Conservation (phyloP, 2,113 vertebrate genomes). For the Bufo gargarizans region DNA sequence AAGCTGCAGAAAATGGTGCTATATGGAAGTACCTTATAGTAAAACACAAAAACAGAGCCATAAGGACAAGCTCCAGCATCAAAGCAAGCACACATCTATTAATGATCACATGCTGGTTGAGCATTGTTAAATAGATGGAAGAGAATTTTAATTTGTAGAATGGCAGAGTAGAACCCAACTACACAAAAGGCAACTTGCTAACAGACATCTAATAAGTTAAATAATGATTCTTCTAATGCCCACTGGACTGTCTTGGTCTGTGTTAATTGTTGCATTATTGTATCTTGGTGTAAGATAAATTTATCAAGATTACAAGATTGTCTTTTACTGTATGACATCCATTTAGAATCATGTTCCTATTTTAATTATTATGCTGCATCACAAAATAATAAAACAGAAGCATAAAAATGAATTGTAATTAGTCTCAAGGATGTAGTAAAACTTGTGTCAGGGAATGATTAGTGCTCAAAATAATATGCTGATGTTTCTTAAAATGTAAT, state of each 20-base stretch:
- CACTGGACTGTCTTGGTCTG: not conserved
- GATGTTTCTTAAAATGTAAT: conserved; percentile 4
- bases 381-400: conserved; percentile 26
- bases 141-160: too few relatives aligned
- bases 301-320: not conserved
- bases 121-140: too few relatives aligned
- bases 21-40: too few relatives aligned
- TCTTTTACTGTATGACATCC: not conserved
- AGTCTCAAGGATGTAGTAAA: conserved; percentile 11
- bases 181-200: too few relatives aligned
- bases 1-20: too few relatives aligned
- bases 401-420: conserved; percentile 5
- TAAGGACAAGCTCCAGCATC: too few relatives aligned
- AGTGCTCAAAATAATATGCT: conserved; percentile 31
- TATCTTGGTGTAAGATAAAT: not conserved
- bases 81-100: too few relatives aligned
- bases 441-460: conserved; percentile 1
- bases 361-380: not conserved
- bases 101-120: too few relatives aligned
- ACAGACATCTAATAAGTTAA: too few relatives aligned
- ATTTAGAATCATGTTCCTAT: not conserved
- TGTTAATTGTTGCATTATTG: not conserved
- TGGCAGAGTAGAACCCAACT: too few relatives aligned
- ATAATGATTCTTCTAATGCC: not conserved
- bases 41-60: too few relatives aligned